Conservation (phyloP, 2,113 vertebrate genomes). For the Trachemys scripta region DNA sequence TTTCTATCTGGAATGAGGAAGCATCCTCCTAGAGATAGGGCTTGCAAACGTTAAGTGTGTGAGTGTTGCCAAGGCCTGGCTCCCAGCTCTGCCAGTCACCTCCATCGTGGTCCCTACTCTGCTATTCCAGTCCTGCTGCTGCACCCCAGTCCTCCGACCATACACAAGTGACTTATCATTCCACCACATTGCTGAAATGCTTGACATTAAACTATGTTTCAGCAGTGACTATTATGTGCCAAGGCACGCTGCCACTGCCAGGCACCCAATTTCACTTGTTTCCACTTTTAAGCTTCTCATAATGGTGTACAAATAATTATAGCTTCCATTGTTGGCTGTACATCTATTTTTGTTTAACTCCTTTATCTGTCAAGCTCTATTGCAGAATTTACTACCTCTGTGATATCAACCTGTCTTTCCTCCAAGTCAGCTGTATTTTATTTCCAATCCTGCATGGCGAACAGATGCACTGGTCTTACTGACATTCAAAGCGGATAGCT, state of each 20-base stretch:
- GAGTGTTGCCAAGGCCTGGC: background rate
- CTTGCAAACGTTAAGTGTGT: background rate
- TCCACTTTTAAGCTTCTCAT: background rate
- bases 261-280: background rate
- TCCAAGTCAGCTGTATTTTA: background rate
- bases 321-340: background rate
- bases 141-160: background rate
- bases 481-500: background rate
- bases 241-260: background rate
- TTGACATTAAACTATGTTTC: background rate
- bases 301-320: background rate
- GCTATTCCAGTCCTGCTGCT: background rate
- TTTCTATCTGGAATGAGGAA: background rate
- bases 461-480: background rate
- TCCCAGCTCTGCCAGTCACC: background rate
- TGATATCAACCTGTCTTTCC: background rate
- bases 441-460: background rate
- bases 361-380: background rate
- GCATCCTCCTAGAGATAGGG: background rate
- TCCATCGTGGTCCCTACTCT: background rate
- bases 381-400: background rate
- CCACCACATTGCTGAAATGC: background rate
- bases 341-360: slow-evolving; percentile 6
- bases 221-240: background rate
- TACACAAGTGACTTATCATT: background rate